Conservation (phyloP, 2,797 vertebrate species). For the Euthynnus affinis region DNA sequence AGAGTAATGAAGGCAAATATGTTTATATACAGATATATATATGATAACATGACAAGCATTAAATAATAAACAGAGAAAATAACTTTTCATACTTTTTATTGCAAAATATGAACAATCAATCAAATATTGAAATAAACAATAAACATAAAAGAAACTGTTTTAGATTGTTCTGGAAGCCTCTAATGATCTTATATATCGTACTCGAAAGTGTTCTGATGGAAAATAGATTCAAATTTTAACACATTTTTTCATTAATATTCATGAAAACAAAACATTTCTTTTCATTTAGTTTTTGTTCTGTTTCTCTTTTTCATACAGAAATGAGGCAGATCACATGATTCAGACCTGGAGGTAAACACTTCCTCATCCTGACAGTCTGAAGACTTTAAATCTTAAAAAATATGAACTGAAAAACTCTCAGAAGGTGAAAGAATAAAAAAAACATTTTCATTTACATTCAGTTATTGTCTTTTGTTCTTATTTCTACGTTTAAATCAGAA, state of each 20-base stretch:
- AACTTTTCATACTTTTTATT: slow-evolving; percentile 26
- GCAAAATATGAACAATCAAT: slow-evolving; percentile 25
- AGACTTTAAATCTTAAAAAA: too few relatives aligned
- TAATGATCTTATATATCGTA: background rate
- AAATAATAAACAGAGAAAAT: background rate
- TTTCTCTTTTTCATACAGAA: too few relatives aligned
- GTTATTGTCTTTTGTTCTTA: background rate
- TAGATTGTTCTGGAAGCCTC: background rate
- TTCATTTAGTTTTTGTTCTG: too few relatives aligned
- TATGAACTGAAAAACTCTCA: too few relatives aligned
- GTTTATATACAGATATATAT: too few relatives aligned
- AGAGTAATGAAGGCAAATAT: too few relatives aligned
- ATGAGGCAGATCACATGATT: too few relatives aligned
- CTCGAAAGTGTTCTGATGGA: background rate
- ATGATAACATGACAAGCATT: too few relatives aligned
- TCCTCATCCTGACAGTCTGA: too few relatives aligned
- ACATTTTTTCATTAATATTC: background rate
- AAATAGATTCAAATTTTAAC: background rate
- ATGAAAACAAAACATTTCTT: background rate
- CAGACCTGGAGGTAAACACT: too few relatives aligned
- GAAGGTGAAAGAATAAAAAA: background rate
- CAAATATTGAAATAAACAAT: slow-evolving; percentile 2
- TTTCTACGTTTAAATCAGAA: background rate
- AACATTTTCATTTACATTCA: background rate
- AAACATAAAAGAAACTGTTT: slow-evolving; percentile 6